Evolutionary conservation across 2,113 vertebrate species (phyloP), one percentile per base, ranked within the genome.

Genomic region (Mixornis gularis): DNA sequence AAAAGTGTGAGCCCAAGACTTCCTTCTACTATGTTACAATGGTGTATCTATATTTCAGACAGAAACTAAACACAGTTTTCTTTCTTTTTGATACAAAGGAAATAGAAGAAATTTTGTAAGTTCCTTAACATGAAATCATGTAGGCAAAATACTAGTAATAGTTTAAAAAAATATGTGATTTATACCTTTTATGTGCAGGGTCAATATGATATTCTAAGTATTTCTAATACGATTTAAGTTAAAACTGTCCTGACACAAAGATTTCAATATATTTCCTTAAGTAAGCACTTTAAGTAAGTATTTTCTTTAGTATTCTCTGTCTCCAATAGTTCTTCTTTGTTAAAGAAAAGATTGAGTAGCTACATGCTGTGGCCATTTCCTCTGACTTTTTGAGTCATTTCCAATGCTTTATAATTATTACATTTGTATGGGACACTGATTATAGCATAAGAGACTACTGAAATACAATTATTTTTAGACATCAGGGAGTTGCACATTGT

Each of bases 391-490:
- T 7, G 15, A 58, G 38, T 17, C 0, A 64, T 63, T 86, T 95
- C 38, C 26, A 89, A 18, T 26, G 49, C 20, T 66, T 19, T 56
- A 17, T 62, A 36, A 80, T 78, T 58, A 79, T 62, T 77, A 13
- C 7, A 65, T 85, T 92, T 55, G 53, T 69, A 76, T n/a, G 13
- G 49, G 46, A 82, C 51, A 62, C 32, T 59, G 53, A 82, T 51
- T 89, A 69, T 40, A 91, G 74, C 68, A 72, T 34, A 62, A 81
- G 46, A 72, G 53, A 79, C 59, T 76, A 85, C 34, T 73, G 70
- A 76, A 91, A 73, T 55, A 79, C 53, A 70, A 91, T 78, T 90
- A 93, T 93, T 93, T 96, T 94, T 87, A 93, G 91, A 89, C 89
- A 82, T 84, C 16, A 26, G 84, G 71, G 94, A 93, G 73, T n/a